Evolutionary conservation across 1,140 invertebrate genomes (phyloP), one percentile per base, ranked within the genome.

Genomic region (Condylostylus longicornis): DNA sequence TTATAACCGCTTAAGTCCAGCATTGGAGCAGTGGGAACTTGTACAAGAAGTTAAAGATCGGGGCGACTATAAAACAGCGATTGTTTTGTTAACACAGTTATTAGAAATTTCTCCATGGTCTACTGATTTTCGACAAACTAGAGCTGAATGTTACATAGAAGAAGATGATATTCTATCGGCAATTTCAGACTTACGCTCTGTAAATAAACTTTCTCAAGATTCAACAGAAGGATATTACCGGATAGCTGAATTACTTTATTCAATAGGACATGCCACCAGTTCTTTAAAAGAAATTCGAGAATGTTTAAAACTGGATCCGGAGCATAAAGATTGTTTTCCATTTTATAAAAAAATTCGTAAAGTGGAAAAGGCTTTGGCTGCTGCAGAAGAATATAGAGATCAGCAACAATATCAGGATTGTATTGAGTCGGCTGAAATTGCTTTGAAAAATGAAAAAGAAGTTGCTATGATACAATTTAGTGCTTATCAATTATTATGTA

Each of bases 341-440:
- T 79, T 94, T 53, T 99, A 99, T 62, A 98, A 97, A 58, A 91
- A 88, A 58, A 66, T 98, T 2, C 95, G 96, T 54, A 95, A 97
- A 59, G 69, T 98, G n/a, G 83, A 82, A 35, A 96, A 94, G 58
- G 66, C 81, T 37, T 51, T 96, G 22, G 66, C 71, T 19, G 70
- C 77, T n/a, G 77, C 84, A 4, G 77, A 86, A 46, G 70, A 74
- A 22, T 62, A 69, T 8, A 68, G 75, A 12, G 76, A 82, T 42
- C 59, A 72, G 10, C 68, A 79, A 33, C 66, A 88, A 45, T 88
- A 71, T 64, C 55, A 64, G 0, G 75, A 75, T 12, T 98, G 95
- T 63, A 70, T 89, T 18, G 61, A 68, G 5, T 71, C 76, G 32
- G 80, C 81, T 1, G 66, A 74, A 48, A 73, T 79, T 44, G 72